Percentiles rank a stretch among this genome's conserved stretches.
phyloP scores from a whole-genome alignment of 2,888 invertebrate species.

The Oxytorus armatus region DNA sequence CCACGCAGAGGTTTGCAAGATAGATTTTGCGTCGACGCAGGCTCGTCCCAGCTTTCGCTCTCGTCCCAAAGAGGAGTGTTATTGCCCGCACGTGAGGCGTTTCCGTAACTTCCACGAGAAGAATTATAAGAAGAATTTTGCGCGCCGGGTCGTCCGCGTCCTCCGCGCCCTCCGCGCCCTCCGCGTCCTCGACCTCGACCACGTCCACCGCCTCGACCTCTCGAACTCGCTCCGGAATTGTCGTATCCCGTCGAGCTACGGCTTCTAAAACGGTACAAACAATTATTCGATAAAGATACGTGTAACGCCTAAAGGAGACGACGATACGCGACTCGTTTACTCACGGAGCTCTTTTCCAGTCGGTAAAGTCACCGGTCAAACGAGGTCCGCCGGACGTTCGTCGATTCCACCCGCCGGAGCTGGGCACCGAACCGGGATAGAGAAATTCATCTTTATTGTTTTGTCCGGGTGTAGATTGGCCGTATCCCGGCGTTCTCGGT shows the following conservation, averaged over 20 bases:
- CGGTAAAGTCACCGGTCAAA: conserved; percentile 87
- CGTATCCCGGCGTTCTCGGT: conserved; percentile 84
- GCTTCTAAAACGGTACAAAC: too few relatives aligned
- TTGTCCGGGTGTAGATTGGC: conserved; percentile 79
- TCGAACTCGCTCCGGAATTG: conserved; percentile 9
- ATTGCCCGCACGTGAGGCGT: background rate
- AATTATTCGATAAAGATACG: background rate
- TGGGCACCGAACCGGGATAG: conserved; percentile 86
- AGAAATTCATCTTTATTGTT: conserved; percentile 85
- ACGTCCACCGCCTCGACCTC: conserved; percentile 37
- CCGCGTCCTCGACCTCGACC: conserved; percentile 20
- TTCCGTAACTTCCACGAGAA: background rate
- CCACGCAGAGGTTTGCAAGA: too few relatives aligned
- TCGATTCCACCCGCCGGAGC: conserved; percentile 77
- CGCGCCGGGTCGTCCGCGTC: background rate
- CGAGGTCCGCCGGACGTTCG: conserved; percentile 76
- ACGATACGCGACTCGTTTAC: background rate
- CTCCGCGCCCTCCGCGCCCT: conserved; percentile 10
- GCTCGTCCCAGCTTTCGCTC: too few relatives aligned
- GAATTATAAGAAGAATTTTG: conserved; percentile 15
- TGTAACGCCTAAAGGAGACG: too few relatives aligned
- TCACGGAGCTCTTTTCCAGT: conserved; percentile 95
- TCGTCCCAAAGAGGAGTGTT: too few relatives aligned
- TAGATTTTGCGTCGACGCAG: too few relatives aligned
- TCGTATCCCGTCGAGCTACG: background rate